Base-by-base conservation (phyloP, 2,888 invertebrate genomes). In the Netelia virgata region DNA sequence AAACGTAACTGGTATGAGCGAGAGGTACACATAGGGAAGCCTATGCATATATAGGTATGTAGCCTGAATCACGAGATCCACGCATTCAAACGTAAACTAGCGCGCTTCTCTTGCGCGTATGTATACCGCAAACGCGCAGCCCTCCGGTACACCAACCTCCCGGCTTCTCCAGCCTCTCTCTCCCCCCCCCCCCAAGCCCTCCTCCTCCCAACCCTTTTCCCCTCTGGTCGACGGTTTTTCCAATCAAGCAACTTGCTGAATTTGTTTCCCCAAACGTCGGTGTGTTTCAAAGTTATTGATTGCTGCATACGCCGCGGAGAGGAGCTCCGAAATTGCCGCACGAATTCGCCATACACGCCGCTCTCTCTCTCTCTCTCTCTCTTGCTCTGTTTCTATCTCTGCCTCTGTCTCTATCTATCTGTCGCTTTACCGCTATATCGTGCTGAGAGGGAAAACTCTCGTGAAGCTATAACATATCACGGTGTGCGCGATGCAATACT, bases 261-360 rank as follows among this genome's bases (percentile, higher is more conserved):
- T 90, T 89, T 89, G 89, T 87, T 88, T 87, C 82, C 73, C 88
- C 86, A 88, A 89, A 87, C 88, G 89, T 88, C 88, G 88, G 86
- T 88, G 86, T 89, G 88, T 88, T 89, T 89, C 87, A 87, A 87
- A 88, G 88, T 88, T 89, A 92, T 92, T 92, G 92, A 92, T 92
- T 92, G 91, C 88, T 89, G 83, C 79, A 84, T 85, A 74, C 85
- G 86, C 69, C 68, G 74, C 82, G 81, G 72, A 72, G 66, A 82
- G 70, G 61, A 68, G 55, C 79, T 74, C 61, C 72, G 20, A 59
- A 43, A 69, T 68, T 53, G 68, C 61, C 76, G 69, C 81, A 74
- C 74, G 73, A 63, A 47, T 14, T 36, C 47, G 78, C 43, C 59
- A 55, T 66, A 63, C 69, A 77, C 70, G 28, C 55, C 61, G 41